Base-by-base conservation (phyloP, 2,113 vertebrate genomes). In the Chaetorhynchus papuensis region DNA sequence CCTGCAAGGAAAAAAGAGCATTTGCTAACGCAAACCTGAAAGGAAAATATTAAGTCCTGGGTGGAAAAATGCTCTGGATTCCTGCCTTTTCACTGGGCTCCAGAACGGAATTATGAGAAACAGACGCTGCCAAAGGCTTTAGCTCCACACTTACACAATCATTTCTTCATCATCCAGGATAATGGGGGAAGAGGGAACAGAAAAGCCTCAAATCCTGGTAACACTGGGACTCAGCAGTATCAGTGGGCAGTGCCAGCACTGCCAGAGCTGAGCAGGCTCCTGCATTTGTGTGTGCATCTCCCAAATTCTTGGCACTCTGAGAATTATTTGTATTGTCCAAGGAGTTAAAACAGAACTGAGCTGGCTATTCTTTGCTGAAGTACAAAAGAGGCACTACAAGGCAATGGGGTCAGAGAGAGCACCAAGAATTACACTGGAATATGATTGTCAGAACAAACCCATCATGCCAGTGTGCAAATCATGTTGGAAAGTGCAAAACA, bases 1-100 rank as follows among this genome's bases (percentile, higher is more conserved):
- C 88, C 72, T 96, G 76, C 37, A 89, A 90, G 80, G 39, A 7
- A 63, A 91, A 83, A 83, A 82, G 24, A 56, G 7, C 26, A 45
- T 47, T 93, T 53, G 72, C 61, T 81, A 81, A 79, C 3, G 41
- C 57, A 81, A 92, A 88, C 35, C 31, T 81, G 61, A 87, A 90
- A 87, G 96, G 93, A 94, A 96, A 95, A 95, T 79, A 95, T 65
- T 22, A 89, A 90, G 80, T 71, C 52, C 44, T 0, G 7, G 47
- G 42, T 42, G 74, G 86, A 93, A 93, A 95, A 94, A 64, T 7
- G 54, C 71, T 86, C 76, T 93, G 88, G 82, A 76, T 21, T 95
- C 30, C 72, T 90, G 90, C 83, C 93, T 94, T 83, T 87, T 54
- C 60, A 44, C 89, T 64, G 79, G 75, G 64, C 64, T 97, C 71